Evolutionary conservation across 2,888 invertebrate species (phyloP).

Genomic region (Torymus aiolomorphi): DNA sequence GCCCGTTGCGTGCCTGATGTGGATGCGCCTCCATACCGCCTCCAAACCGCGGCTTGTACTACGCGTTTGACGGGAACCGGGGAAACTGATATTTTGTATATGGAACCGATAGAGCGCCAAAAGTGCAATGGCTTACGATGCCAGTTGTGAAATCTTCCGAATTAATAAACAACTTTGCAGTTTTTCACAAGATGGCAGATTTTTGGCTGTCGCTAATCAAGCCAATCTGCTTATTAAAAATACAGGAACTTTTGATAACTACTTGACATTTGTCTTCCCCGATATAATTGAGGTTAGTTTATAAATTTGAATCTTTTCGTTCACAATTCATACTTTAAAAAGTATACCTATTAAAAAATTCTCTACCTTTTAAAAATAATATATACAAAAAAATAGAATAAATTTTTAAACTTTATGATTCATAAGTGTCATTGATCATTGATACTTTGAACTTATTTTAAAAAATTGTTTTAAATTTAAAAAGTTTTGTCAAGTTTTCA

Average conservation of each 20-base stretch:
- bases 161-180: slow-evolving; percentile 65
- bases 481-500: too few species aligned
- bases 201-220: slow-evolving; percentile 67
- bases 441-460: too few species aligned
- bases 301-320: not conserved
- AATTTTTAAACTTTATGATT: too few species aligned
- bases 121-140: slow-evolving; percentile 36
- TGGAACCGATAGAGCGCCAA: slow-evolving; percentile 10
- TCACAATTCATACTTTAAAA: too few species aligned
- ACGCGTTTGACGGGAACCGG: not conserved
- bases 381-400: too few species aligned
- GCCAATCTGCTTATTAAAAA: slow-evolving; percentile 66
- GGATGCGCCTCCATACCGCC: too few species aligned
- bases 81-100: slow-evolving; percentile 9
- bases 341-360: too few species aligned
- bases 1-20: too few species aligned
- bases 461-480: too few species aligned
- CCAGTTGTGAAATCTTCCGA: slow-evolving; percentile 60
- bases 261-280: slow-evolving; percentile 64
- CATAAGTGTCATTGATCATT: too few species aligned
- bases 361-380: too few species aligned
- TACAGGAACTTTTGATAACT: slow-evolving; percentile 61
- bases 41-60: too few species aligned
- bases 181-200: slow-evolving; percentile 67
- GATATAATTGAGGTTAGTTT: slow-evolving; percentile 72